Evolutionary conservation across 2,797 vertebrate genomes (phyloP).

Genomic region (Delichon dasypus): DNA sequence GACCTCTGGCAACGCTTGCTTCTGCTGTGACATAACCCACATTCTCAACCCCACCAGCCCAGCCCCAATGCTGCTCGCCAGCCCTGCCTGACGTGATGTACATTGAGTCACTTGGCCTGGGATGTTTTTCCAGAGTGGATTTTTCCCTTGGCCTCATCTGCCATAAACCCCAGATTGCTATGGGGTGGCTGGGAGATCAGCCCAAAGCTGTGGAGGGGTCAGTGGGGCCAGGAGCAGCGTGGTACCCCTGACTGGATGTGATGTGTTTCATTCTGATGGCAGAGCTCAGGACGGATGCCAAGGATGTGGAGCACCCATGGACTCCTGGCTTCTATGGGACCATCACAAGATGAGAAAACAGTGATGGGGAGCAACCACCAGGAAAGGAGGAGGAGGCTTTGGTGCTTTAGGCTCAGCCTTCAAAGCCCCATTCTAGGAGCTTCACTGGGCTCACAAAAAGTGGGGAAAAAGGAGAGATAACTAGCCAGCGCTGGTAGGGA

Average conservation of each 20-base stretch:
- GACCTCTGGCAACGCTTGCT: not conserved
- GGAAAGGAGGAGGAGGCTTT: not conserved
- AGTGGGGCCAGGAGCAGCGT: not conserved
- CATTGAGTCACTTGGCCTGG: not conserved
- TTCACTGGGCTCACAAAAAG: not conserved
- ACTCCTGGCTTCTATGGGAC: not conserved
- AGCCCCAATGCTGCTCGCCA: rapidly evolving
- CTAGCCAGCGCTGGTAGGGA: not conserved
- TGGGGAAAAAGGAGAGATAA: not conserved
- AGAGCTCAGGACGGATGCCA: not conserved
- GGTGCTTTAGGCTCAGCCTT: not conserved
- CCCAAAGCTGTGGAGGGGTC: rapidly evolving
- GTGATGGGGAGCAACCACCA: not conserved
- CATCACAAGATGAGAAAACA: not conserved
- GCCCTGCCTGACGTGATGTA: rapidly evolving
- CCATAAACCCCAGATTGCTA: not conserved
- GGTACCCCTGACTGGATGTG: rapidly evolving
- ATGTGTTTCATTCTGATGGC: not conserved
- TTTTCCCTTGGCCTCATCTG: not conserved
- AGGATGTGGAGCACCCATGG: not conserved
- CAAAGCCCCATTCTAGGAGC: not conserved
- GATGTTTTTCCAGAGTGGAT: not conserved
- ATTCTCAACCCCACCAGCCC: not conserved
- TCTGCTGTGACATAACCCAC: not conserved
- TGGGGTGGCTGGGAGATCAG: not conserved